These are phyloP conservation scores for Gorsachius magnificus DNA, from an alignment of 2,797 vertebrate genomes.

Conservation along the genomic window DNA sequence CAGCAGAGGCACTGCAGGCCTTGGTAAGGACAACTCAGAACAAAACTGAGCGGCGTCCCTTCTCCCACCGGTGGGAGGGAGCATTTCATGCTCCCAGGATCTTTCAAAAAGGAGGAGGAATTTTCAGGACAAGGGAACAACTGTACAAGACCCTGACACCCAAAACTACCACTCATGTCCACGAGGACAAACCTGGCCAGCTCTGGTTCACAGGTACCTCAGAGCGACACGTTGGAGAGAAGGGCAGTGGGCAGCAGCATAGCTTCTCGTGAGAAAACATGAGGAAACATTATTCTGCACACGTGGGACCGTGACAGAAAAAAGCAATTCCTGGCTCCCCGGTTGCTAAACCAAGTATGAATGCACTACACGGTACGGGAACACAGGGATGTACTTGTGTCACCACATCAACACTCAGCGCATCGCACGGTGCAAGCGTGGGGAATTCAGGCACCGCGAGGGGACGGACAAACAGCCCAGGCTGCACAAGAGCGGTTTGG, in stretches of 20 bases:
- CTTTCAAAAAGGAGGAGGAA: not conserved
- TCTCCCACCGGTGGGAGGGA: not conserved
- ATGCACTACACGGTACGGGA: accelerated
- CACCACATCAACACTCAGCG: accelerated
- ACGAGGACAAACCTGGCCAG: not conserved
- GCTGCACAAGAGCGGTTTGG: accelerated
- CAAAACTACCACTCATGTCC: accelerated
- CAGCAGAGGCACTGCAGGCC: not conserved
- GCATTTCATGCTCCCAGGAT: not conserved
- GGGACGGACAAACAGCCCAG: not conserved
- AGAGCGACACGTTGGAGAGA: not conserved
- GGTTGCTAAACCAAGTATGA: not conserved
- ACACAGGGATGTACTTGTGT: accelerated
- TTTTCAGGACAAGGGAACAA: accelerated
- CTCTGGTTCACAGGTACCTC: not conserved
- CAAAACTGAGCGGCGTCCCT: not conserved
- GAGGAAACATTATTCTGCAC: not conserved
- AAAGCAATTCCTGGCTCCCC: not conserved
- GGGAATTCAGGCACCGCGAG: accelerated
- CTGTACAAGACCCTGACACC: not conserved
- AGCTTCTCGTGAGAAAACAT: accelerated
- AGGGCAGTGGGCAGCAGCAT: accelerated
- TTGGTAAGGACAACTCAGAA: not conserved
- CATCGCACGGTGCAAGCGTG: accelerated
- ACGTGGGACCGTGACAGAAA: accelerated